Base-by-base conservation (phyloP, 2,888 invertebrate genomes). In the Ochlodes sylvanus region DNA sequence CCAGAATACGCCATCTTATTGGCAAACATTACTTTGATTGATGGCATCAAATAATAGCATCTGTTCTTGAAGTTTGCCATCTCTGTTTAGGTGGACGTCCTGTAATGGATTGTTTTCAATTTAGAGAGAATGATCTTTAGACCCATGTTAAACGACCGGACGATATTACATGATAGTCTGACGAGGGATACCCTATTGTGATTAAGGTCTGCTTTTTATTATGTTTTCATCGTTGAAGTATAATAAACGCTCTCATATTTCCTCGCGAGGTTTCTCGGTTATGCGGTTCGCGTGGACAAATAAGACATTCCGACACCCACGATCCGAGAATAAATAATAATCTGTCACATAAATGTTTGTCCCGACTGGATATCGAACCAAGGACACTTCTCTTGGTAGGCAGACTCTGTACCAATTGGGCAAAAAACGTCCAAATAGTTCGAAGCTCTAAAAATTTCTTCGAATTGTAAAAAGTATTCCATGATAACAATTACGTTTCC, bases 101-200 rank as follows among this genome's bases (percentile, higher is more conserved):
- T 15, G 32, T 55, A 34, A 17, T 19, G 56, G 34, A 64, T 64
- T 47, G 64, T 64, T 64, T 64, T 56, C 64, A 64, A 64, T 63
- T 55, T 63, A 42, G 52, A 55, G 41, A 32, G 27, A 52, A 52
- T 52, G 55, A 34, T 55, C 34, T 34, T 34, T 55, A 15, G 55
- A 34, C 55, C 55, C 55, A 12, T n/a, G 14, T 52, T 54, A 27
- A 19, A 50, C 52, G 52, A 52, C 52, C 52, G 27, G 27, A 52
- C 52, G 27, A 52, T 52, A 52, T 52, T 52, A 52, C 52, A 27
- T 52, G 21, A 52, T 7, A 7, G 6, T 14, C 14, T 52, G 52
- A 52, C 52, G 27, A 52, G 52, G 52, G 50, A 50, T 19, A 10
- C 19, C 9, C 19, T 50, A 50, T 50, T 50, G 19, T 50, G 50